phyloP scores from a whole-genome alignment of 2,888 invertebrate genomes.

The Mantis religiosa region DNA sequence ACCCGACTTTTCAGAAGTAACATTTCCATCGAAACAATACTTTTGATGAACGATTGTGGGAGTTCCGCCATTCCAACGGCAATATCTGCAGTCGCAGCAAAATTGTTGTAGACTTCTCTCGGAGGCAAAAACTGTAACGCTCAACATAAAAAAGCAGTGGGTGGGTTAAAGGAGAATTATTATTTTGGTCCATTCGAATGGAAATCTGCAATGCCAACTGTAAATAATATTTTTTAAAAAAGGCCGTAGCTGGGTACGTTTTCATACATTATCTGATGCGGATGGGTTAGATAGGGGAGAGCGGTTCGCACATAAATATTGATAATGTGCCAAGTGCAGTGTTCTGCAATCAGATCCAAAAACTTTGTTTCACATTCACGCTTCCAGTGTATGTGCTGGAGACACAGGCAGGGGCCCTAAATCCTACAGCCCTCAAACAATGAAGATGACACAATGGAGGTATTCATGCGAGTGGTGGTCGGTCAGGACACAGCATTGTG shows the following conservation, averaged over 20 bases:
- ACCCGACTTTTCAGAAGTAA: neutral
- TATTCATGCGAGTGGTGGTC: conserved; percentile 17
- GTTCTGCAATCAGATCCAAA: conserved; percentile 17
- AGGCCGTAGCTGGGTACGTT: neutral
- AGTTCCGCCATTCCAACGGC: neutral
- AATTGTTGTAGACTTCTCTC: too few species aligned
- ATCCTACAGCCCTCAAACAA: conserved; percentile 7
- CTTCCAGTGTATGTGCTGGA: neutral
- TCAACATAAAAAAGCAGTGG: neutral
- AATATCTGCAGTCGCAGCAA: neutral
- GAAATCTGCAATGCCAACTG: neutral
- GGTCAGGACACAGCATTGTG: conserved; percentile 12
- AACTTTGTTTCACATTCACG: conserved; percentile 21
- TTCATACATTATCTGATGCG: neutral
- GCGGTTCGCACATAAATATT: conserved; percentile 19
- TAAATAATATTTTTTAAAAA: neutral
- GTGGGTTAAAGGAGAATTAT: neutral
- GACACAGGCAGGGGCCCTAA: neutral
- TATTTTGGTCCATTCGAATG: neutral
- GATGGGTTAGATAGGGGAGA: neutral
- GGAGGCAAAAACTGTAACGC: too few species aligned
- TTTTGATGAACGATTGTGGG: neutral
- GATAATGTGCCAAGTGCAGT: conserved; percentile 20
- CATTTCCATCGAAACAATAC: neutral
- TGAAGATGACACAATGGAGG: conserved; percentile 20